These are phyloP conservation scores for Montipora capricornis DNA, from an alignment of 64 coral and sea anemone species.

Conservation along the genomic window DNA sequence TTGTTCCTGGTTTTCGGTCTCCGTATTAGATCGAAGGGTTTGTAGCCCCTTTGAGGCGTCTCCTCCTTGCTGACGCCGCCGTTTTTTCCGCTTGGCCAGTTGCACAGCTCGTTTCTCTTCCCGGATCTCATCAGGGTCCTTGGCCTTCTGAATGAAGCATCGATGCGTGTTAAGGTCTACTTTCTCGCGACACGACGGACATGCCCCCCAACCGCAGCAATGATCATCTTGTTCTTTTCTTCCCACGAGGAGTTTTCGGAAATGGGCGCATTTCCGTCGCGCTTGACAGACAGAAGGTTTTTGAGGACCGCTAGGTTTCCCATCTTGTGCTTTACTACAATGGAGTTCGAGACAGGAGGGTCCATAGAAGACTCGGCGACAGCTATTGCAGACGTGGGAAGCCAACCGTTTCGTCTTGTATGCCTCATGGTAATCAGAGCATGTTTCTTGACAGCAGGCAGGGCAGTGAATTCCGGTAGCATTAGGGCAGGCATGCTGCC, in stretches of 20 bases:
- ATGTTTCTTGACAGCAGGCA: not conserved
- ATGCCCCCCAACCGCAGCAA: constrained; percentile 13
- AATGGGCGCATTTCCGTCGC: not conserved
- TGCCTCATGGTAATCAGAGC: not conserved
- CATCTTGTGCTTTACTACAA: not conserved
- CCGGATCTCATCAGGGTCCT: not conserved
- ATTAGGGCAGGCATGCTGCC: not conserved
- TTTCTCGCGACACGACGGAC: constrained; percentile 22
- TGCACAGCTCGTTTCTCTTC: not conserved
- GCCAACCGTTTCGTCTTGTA: not conserved
- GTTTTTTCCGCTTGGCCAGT: not conserved
- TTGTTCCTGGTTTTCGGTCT: too few species aligned
- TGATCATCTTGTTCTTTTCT: not conserved
- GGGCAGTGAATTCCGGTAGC: not conserved
- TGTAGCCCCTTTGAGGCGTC: not conserved
- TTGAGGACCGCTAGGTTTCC: not conserved
- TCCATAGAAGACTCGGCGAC: not conserved
- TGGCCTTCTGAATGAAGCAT: constrained; percentile 45
- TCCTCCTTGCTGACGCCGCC: not conserved
- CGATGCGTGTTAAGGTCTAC: constrained; percentile 4
- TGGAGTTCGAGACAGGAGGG: not conserved
- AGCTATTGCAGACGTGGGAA: not conserved
- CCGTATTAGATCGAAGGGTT: not conserved
- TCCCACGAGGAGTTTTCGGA: not conserved
- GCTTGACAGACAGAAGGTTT: not conserved